Evolutionary conservation across 2,113 vertebrate genomes (phyloP), one percentile per base, ranked within the genome.

Genomic region (Channa argus): DNA sequence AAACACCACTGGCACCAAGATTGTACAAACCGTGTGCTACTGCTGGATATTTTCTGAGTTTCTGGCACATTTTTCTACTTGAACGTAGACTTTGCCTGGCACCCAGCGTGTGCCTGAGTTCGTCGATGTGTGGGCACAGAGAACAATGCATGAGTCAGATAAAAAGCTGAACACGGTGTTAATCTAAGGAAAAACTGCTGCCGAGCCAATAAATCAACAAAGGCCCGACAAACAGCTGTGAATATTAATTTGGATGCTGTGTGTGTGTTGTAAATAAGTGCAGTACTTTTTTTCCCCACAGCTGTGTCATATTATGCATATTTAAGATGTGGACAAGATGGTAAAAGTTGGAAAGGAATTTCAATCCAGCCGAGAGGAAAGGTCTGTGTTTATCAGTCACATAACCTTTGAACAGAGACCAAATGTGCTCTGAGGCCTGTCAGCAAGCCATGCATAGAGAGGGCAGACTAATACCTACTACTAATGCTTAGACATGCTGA

Each of bases 191-290:
- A 81, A 24, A 86, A 77, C 69, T 86, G 85, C 86, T 79, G 83
- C 33, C 0, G 45, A 70, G 79, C 73, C 84, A 86, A 89, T 84
- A 88, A 86, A 87, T 83, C 80, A 74, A 62, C 73, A 47, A 43
- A 37, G 64, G 36, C 6, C 56, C 24, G 8, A 68, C 77, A 46
- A 71, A 72, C 54, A 10, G 55, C 9, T 4, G 67, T 76, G 61
- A 71, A 86, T 86, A 68, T 77, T 76, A 51, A 86, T 77, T 15
- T 63, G 43, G 58, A 60, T 6, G 34, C 6, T 39, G 5, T 24
- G 47, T n/a, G 44, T 64, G 60, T 47, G 44, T 24, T 24, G 1
- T n/a, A 11, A 6, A 52, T 24, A 24, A 24, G 24, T 24, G 10
- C 11, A 24, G 43, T 11, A 33, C 11, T 12, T 11, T 15, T 37